Conservation (phyloP, 2,113 vertebrate species). For the Ivindomyrus marchei region DNA sequence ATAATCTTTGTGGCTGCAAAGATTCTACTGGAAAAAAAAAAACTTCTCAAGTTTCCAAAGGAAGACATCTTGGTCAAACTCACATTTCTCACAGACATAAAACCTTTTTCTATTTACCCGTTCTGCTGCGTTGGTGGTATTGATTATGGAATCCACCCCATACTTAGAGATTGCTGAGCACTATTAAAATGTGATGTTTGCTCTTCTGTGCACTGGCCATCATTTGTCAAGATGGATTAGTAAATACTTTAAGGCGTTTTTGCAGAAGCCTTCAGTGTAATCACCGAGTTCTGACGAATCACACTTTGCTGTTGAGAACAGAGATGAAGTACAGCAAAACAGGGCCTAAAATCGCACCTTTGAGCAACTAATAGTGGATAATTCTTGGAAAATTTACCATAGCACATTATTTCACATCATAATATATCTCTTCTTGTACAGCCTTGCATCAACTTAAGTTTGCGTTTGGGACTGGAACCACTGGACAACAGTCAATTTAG, state of each 20-base stretch:
- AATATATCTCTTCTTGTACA: constrained; percentile 22
- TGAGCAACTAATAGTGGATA: not conserved
- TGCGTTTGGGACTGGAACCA: not conserved
- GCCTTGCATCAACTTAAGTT: not conserved
- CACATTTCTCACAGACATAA: not conserved
- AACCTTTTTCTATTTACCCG: not conserved
- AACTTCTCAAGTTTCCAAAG: not conserved
- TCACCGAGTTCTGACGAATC: not conserved
- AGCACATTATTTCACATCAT: constrained; percentile 24
- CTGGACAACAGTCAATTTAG: not conserved
- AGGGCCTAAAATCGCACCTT: not conserved
- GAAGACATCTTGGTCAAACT: not conserved
- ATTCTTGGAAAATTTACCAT: not conserved
- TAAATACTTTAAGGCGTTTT: not conserved
- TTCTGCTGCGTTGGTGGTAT: not conserved
- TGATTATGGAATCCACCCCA: not conserved
- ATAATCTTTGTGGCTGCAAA: constrained; percentile 21
- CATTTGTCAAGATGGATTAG: not conserved
- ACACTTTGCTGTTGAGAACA: not conserved
- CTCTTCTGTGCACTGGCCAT: not conserved
- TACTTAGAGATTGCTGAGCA: constrained; percentile 2
- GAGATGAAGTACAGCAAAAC: not conserved
- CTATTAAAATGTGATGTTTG: constrained; percentile 8
- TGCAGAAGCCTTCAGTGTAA: not conserved
- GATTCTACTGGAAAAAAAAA: not conserved